phyloP scores from a whole-genome alignment of 2,888 invertebrate species.

The Phaedon cochleariae region DNA sequence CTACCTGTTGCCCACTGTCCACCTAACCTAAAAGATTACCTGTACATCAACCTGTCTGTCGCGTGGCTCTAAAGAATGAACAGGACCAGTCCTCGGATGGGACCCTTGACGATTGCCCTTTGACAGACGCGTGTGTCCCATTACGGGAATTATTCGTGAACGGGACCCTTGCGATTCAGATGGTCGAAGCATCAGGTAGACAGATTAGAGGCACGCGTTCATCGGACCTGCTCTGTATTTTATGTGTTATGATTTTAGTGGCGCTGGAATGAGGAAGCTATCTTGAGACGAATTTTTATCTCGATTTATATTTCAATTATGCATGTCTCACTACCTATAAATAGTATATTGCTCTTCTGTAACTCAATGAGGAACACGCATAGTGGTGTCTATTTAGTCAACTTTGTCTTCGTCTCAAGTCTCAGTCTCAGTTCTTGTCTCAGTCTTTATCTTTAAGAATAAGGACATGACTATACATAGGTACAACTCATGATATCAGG shows the following conservation, averaged over 20 bases:
- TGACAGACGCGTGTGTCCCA: conserved; percentile 22
- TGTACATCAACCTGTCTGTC: background rate
- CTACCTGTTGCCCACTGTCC: background rate
- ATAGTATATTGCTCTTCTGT: no score
- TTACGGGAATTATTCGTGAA: conserved; percentile 29
- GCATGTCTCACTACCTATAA: no score
- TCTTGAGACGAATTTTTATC: no score
- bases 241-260: background rate
- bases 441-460: no score
- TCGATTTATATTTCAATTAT: no score
- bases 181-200: conserved; percentile 21
- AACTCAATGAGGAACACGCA: no score
- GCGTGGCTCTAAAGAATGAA: conserved; percentile 19
- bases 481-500: no score
- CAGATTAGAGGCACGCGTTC: background rate
- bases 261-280: no score
- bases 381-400: no score
- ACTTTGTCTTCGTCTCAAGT: no score
- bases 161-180: conserved; percentile 34
- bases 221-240: background rate
- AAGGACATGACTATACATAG: no score
- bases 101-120: conserved; percentile 31
- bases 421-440: no score
- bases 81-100: conserved; percentile 23
- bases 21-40: background rate